Evolutionary conservation across 2,797 vertebrate species (phyloP).

Genomic region (Acropternis orthonyx): DNA sequence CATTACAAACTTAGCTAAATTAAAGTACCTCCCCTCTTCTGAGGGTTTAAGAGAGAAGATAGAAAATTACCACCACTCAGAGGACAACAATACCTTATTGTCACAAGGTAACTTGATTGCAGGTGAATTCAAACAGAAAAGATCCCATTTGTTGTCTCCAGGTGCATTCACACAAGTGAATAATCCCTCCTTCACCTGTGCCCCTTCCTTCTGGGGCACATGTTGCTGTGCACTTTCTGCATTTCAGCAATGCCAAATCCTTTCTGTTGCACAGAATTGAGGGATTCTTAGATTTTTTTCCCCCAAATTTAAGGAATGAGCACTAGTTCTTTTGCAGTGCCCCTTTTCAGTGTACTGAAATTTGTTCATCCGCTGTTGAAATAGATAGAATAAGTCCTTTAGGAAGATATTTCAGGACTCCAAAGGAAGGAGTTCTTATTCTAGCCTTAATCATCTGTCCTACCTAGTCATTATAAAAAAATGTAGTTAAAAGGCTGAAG

Average conservation of each 20-base stretch:
- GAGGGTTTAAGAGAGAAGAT: background rate
- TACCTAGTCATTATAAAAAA: background rate
- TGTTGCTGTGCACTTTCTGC: background rate
- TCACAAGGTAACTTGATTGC: background rate
- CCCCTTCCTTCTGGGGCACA: background rate
- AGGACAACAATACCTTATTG: background rate
- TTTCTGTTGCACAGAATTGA: background rate
- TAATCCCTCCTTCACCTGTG: accelerated
- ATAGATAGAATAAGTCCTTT: background rate
- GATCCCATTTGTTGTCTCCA: background rate
- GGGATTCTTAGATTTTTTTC: background rate
- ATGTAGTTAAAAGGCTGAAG: background rate
- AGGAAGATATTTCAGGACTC: background rate
- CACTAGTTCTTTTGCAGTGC: background rate
- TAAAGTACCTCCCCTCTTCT: background rate
- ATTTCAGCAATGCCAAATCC: background rate
- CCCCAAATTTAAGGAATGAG: background rate
- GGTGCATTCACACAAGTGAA: background rate
- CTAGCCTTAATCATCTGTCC: background rate
- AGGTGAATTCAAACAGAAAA: background rate
- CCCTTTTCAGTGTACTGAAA: background rate
- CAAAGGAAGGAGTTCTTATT: background rate
- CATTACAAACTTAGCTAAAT: background rate
- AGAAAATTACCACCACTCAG: background rate
- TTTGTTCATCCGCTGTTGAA: background rate